Base-by-base conservation (phyloP, 2,888 invertebrate genomes). In the Phalera bucephala region DNA sequence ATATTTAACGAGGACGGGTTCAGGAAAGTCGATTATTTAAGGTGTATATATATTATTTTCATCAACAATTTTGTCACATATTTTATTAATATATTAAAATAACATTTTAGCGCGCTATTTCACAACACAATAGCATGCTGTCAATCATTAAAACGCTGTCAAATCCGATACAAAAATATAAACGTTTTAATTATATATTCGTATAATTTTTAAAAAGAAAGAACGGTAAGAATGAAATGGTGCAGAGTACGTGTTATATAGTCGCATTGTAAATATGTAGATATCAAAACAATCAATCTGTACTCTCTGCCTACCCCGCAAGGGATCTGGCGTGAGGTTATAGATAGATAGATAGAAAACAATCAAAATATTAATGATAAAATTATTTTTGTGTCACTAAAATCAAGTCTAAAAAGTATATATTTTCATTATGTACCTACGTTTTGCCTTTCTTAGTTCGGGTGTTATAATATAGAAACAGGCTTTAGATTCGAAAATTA, bases 141-240 rank as follows among this genome's bases (percentile, higher is more conserved):
- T 52, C 42, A 48, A 50, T 56, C 47, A 52, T 42, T 42, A 38
- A 53, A 53, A 13, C 14, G 13, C 5, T 46, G 53, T 40, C 22
- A 45, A 39, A 49, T 40, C 41, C 23, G 40, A 56, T 68, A 67
- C 48, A 63, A 69, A 67, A 67, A 69, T 64, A 67, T 58, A 33
- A 49, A 52, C 41, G 10, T 43, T 54, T 52, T 54, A 45, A 52
- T 62, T 17, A 60, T 53, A 62, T 56, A 56, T 55, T 37, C 34
- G 3, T 17, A 17, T 17, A 3, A 17, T 5, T 5, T 17, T 69
- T 52, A 52, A 28, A 50, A 50, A 59, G 70, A 68, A 67, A 67
- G 65, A 66, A 48, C 57, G 33, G 54, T 52, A 65, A 66, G 46
- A 60, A 42, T 43, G 60, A 47, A 60, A 51, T 45, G 46, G 64